Evolutionary conservation across 2,113 vertebrate species (phyloP).

Genomic region (Picathartes gymnocephalus): DNA sequence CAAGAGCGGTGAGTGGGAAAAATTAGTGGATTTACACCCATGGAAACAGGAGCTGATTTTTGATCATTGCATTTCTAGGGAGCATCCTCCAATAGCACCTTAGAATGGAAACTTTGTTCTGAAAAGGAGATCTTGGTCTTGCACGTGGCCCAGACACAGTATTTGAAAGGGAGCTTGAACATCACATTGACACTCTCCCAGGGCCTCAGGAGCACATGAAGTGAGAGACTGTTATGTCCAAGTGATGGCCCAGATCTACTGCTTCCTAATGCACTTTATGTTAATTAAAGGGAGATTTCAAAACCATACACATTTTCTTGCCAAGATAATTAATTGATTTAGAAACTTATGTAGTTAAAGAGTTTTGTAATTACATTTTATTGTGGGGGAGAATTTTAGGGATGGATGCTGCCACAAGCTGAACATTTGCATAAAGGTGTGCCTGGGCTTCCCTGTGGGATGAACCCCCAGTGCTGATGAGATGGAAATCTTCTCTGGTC

Average conservation of each 20-base stretch:
- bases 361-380: slow-evolving; percentile 35
- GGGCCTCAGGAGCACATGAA: neutral
- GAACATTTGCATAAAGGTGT: neutral
- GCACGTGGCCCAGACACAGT: neutral
- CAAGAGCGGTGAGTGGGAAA: neutral
- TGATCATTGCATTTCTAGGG: neutral
- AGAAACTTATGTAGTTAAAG: slow-evolving; percentile 19
- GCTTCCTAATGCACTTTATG: neutral
- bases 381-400: neutral
- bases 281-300: slow-evolving; percentile 54
- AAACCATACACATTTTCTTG: slow-evolving; percentile 4
- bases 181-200: neutral
- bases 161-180: neutral
- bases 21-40: neutral
- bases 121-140: neutral
- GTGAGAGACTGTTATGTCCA: neutral
- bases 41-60: neutral
- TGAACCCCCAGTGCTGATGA: neutral
- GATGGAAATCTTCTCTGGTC: neutral
- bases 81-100: neutral
- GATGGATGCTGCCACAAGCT: neutral
- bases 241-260: slow-evolving; percentile 2
- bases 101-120: neutral
- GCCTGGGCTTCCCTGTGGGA: neutral
- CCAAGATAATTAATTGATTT: slow-evolving; percentile 14